Percentiles rank a stretch among this genome's conserved stretches.
Evolutionary conservation across 2,888 invertebrate species (phyloP).

Genomic region (Sinopyrophorus schimmeli): DNA sequence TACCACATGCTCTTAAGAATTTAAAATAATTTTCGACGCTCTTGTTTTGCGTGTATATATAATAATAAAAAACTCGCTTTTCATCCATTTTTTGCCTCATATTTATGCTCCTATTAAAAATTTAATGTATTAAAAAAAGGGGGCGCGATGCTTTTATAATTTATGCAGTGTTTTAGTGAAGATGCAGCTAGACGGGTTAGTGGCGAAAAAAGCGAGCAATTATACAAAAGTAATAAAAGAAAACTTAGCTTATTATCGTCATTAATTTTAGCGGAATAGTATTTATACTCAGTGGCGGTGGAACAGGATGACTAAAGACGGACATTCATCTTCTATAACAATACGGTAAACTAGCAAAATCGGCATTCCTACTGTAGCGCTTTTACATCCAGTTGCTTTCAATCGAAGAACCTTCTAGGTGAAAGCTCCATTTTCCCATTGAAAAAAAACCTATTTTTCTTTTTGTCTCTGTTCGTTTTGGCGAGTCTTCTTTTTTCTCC

Average conservation of each 20-base stretch:
- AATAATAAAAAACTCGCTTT: too few relatives aligned
- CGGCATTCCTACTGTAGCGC: slow-evolving; percentile 35
- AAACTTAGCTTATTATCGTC: slow-evolving; percentile 37
- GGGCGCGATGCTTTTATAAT: too few relatives aligned
- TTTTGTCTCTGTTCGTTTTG: slow-evolving; percentile 7
- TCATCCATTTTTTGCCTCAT: too few relatives aligned
- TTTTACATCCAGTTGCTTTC: slow-evolving; percentile 20
- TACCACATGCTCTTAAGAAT: slow-evolving; percentile 42
- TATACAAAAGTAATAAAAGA: slow-evolving; percentile 37
- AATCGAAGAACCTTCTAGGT: slow-evolving; percentile 10
- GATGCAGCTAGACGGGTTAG: too few relatives aligned
- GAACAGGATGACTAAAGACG: slow-evolving; percentile 42
- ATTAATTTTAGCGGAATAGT: slow-evolving; percentile 39
- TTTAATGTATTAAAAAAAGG: too few relatives aligned
- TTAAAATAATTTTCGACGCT: too few relatives aligned
- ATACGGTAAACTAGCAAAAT: slow-evolving; percentile 42
- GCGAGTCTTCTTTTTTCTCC: too few relatives aligned
- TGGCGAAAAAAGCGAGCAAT: slow-evolving; percentile 32
- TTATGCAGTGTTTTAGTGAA: too few relatives aligned
- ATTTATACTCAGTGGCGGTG: slow-evolving; percentile 43
- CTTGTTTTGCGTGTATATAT: too few relatives aligned
- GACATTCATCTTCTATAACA: slow-evolving; percentile 43
- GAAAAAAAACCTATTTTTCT: slow-evolving; percentile 5
- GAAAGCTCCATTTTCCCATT: slow-evolving; percentile 3
- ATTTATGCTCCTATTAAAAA: too few relatives aligned